These are phyloP conservation scores for Brachylomia viminalis DNA, from an alignment of 2,888 invertebrate species.

Conservation along the genomic window DNA sequence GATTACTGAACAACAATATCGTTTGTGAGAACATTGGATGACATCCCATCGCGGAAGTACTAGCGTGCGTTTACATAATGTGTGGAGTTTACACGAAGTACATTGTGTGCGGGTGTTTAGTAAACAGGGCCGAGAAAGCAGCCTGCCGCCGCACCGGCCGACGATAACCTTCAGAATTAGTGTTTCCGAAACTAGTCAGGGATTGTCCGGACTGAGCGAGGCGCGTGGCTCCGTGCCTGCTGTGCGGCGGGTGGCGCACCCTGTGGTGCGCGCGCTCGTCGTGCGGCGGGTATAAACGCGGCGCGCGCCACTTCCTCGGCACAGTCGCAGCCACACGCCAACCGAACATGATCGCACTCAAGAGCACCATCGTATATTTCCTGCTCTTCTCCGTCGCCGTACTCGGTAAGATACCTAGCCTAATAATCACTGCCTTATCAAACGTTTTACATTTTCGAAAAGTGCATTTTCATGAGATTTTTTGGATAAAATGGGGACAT, in stretches of 20 bases:
- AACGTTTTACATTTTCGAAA: background rate
- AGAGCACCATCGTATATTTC: constrained; percentile 74
- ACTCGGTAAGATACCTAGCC: constrained; percentile 73
- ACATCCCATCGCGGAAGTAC: constrained; percentile 27
- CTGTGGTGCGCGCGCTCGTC: background rate
- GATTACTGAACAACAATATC: background rate
- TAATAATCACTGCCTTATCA: background rate
- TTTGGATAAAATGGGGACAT: background rate
- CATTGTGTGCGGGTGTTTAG: constrained; percentile 42
- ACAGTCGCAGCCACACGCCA: constrained; percentile 43
- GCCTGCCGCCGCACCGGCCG: constrained; percentile 13
- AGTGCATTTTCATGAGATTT: background rate
- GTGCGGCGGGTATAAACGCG: constrained; percentile 71
- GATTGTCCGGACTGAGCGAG: background rate
- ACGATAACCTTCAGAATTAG: constrained; percentile 2
- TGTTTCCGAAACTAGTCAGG: constrained; percentile 1
- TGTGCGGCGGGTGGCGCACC: background rate
- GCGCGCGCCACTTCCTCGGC: constrained; percentile 47
- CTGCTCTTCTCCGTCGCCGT: constrained; percentile 79
- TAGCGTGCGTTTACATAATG: constrained; percentile 35
- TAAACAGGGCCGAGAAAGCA: constrained; percentile 39
- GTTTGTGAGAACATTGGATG: background rate
- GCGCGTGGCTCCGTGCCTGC: background rate
- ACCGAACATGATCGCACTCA: constrained; percentile 71
- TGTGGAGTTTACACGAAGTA: constrained; percentile 18